Conservation (phyloP, 2,888 invertebrate genomes). For the Cantharis flavilabris region DNA sequence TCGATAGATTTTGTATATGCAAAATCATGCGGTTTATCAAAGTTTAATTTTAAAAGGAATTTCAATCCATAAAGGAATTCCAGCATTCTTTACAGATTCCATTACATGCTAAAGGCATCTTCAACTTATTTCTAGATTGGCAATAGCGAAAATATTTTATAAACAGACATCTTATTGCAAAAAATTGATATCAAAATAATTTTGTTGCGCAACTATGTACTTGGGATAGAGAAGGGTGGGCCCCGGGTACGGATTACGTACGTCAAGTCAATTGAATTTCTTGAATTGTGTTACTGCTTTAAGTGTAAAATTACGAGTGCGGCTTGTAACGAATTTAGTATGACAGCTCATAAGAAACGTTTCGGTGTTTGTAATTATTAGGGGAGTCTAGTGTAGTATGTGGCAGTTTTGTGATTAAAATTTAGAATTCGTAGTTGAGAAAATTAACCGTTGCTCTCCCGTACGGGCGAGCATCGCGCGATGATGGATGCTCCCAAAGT, state of each 20-base stretch:
- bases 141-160: constrained; percentile 2
- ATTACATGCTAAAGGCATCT: constrained; percentile 18
- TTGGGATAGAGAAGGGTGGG: neutral
- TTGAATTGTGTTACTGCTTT: neutral
- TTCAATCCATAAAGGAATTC: constrained; percentile 39
- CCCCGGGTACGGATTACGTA: neutral
- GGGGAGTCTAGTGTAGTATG: constrained; percentile 32
- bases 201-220: neutral
- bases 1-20: constrained; percentile 31
- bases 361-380: constrained; percentile 39
- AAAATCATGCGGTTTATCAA: constrained; percentile 39
- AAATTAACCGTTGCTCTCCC: constrained; percentile 45
- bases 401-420: constrained; percentile 44
- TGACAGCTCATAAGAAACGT: constrained; percentile 38
- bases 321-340: constrained; percentile 31
- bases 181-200: neutral
- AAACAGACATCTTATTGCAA: neutral
- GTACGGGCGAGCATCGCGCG: constrained; percentile 32
- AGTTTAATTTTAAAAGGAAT: constrained; percentile 39
- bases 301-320: constrained; percentile 21
- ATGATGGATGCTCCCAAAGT: constrained; percentile 56
- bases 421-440: constrained; percentile 38
- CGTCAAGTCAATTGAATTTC: neutral
- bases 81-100: constrained; percentile 26
- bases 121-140: constrained; percentile 21